Base-by-base conservation (phyloP, 2,888 invertebrate species). In the Megaustenia siamemsis region DNA sequence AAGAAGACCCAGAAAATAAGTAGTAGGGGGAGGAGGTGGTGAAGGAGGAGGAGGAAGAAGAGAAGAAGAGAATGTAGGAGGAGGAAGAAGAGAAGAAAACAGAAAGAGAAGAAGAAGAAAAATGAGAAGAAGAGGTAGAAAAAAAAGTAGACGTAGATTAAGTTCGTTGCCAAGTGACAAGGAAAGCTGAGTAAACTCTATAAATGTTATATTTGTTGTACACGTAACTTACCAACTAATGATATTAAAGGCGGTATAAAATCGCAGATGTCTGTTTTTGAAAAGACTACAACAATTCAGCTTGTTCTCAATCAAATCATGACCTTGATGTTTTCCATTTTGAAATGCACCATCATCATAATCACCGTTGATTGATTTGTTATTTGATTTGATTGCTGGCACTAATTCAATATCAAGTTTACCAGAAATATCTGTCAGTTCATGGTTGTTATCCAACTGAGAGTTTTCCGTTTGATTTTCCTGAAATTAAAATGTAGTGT, bases 211-310 rank as follows among this genome's bases (percentile, higher is more conserved):
- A 4, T 28, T 60, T 60, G 4, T 60, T 60, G 60, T 60, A 8
- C 28, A 21, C 60, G 38, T 40, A 4, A 73, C 73, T 73, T 18
- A 73, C 73, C 73, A 77, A 63, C 60, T 60, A 18, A 32, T 43
- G 40, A 60, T n/a, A 63, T 35, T n/a, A 18, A 77, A 77, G 0
- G 43, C n/a, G 0, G 77, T 38, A 77, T 60, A 63, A 28, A 56
- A 60, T 63, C 60, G 0, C 4, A 77, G 28, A n/a, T 40, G n/a
- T 60, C 40, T n/a, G 12, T 77, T 45, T 63, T 10, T 77, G 77
- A 77, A 56, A 8, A 77, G 77, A 40, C 73, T 77, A 4, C 40
- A 1, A 40, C 18, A 63, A 12, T 60, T 38, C 60, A 63, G 38
- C 3, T 63, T 56, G 38, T 77, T 60, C 10, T 21, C 40, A 21